Percentiles rank a stretch among this genome's conserved stretches.
phyloP scores from a whole-genome alignment of 2,888 invertebrate genomes.

The Perizoma affinitatum region DNA sequence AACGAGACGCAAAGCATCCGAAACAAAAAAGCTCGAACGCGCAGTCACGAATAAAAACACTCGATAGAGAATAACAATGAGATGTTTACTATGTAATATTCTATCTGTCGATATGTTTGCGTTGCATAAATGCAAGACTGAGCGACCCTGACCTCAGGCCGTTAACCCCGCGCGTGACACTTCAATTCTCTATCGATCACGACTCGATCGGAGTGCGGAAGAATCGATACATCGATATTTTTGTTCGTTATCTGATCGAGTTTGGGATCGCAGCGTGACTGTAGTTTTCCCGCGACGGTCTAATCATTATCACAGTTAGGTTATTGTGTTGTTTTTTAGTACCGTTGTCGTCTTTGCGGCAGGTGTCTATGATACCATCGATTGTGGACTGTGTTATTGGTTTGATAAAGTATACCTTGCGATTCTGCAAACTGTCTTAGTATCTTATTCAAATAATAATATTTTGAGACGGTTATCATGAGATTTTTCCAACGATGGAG shows the following conservation, averaged over 20 bases:
- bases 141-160: slow-evolving; percentile 79
- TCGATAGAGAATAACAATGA: slow-evolving; percentile 72
- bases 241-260: slow-evolving; percentile 74
- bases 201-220: slow-evolving; percentile 70
- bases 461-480: too few species aligned
- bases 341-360: slow-evolving; percentile 70
- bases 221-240: slow-evolving; percentile 73
- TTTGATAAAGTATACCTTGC: background rate
- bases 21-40: slow-evolving; percentile 45
- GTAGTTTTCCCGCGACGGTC: slow-evolving; percentile 58
- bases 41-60: slow-evolving; percentile 60
- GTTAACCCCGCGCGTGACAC: slow-evolving; percentile 80
- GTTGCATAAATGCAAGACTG: slow-evolving; percentile 72
- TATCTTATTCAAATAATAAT: too few species aligned
- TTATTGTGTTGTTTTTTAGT: slow-evolving; percentile 66
- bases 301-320: slow-evolving; percentile 71
- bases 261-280: slow-evolving; percentile 63
- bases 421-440: background rate
- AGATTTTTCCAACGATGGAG: too few species aligned
- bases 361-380: slow-evolving; percentile 57
- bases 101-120: slow-evolving; percentile 63
- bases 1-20: slow-evolving; percentile 36
- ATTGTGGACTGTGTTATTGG: slow-evolving; percentile 4
- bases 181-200: slow-evolving; percentile 83
- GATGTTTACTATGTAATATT: slow-evolving; percentile 69